These are phyloP conservation scores for Dendrocopos noguchii DNA, from an alignment of 2,113 vertebrate genomes.

Conservation along the genomic window DNA sequence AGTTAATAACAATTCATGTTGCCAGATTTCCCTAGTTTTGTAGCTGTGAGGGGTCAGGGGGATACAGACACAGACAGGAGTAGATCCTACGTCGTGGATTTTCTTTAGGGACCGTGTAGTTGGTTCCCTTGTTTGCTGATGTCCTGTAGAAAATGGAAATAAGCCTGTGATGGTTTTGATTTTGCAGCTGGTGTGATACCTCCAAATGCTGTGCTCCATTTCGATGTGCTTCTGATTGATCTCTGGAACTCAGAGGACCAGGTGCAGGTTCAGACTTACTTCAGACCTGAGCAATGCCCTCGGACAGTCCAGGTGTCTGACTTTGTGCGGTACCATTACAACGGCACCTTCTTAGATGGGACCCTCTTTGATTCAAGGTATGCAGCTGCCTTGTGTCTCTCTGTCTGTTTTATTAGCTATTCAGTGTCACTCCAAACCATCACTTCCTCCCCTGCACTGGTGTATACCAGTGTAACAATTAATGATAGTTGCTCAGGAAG, in stretches of 20 bases:
- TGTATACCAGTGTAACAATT: neutral
- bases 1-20: neutral
- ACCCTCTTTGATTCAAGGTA: slow-evolving; percentile 98
- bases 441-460: neutral
- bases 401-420: neutral
- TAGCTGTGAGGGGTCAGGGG: neutral
- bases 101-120: neutral
- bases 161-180: neutral
- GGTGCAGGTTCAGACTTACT: slow-evolving; percentile 87
- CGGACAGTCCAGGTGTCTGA: slow-evolving; percentile 93
- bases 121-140: neutral
- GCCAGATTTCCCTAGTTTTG: neutral
- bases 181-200: slow-evolving; percentile 89
- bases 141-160: neutral
- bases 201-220: slow-evolving; percentile 90
- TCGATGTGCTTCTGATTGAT: slow-evolving; percentile 93
- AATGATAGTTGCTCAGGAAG: neutral
- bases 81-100: neutral
- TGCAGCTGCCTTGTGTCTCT: neutral
- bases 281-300: slow-evolving; percentile 83
- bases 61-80: neutral
- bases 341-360: slow-evolving; percentile 94
- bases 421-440: neutral
- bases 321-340: slow-evolving; percentile 96
- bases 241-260: slow-evolving; percentile 93